These are phyloP conservation scores for Eupithecia tripunctaria DNA, from an alignment of 2,888 invertebrate species.

Conservation along the genomic window DNA sequence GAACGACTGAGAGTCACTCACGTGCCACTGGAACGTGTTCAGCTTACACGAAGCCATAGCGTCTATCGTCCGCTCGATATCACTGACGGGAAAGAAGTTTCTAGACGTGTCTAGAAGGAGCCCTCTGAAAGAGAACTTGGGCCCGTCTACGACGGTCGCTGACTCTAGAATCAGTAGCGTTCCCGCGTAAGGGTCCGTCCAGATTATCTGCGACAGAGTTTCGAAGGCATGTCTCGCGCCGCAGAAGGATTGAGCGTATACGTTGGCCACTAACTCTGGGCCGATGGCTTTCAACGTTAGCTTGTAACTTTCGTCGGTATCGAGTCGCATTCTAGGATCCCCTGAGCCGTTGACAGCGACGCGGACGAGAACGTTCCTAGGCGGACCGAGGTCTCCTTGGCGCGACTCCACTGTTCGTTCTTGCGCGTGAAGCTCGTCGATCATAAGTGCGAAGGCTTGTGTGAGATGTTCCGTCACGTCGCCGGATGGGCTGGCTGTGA, in stretches of 20 bases:
- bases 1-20: constrained; percentile 96
- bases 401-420: constrained; percentile 67
- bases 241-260: constrained; percentile 88
- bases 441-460: constrained; percentile 81
- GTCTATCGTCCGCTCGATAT: constrained; percentile 90
- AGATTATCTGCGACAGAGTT: constrained; percentile 91
- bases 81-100: constrained; percentile 91
- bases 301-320: constrained; percentile 90
- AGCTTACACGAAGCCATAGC: constrained; percentile 96
- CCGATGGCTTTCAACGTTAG: constrained; percentile 83
- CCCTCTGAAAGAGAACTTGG: constrained; percentile 91
- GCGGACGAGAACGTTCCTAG: constrained; percentile 76
- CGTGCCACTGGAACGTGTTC: constrained; percentile 97
- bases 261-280: constrained; percentile 83
- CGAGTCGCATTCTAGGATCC: constrained; percentile 85
- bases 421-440: constrained; percentile 77
- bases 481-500: constrained; percentile 66
- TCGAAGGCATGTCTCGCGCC: constrained; percentile 92
- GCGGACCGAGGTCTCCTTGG: constrained; percentile 60
- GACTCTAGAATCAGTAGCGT: constrained; percentile 87
- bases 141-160: constrained; percentile 89
- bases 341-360: constrained; percentile 82
- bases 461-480: constrained; percentile 71
- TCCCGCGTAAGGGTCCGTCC: constrained; percentile 89
- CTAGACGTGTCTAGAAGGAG: constrained; percentile 95